These are phyloP conservation scores for Gryllus longicercus DNA, from an alignment of 2,888 invertebrate genomes.

Conservation along the genomic window DNA sequence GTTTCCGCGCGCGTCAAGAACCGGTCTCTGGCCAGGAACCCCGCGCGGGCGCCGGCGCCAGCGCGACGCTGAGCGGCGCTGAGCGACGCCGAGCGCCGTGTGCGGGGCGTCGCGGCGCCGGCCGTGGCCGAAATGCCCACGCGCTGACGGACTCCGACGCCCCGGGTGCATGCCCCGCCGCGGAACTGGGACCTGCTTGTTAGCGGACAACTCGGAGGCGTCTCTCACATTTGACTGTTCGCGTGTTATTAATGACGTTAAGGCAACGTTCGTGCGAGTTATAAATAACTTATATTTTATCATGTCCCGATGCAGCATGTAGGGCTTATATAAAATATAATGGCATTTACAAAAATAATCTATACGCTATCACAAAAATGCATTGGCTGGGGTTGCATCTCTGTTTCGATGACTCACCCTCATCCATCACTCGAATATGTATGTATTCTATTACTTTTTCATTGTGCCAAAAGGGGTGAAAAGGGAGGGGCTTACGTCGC, in stretches of 20 bases:
- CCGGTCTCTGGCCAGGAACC: too few species aligned
- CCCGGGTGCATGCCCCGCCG: too few species aligned
- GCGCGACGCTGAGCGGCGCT: too few species aligned
- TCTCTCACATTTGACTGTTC: not conserved
- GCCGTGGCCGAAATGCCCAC: too few species aligned
- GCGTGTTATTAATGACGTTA: not conserved
- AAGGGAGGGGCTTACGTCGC: not conserved
- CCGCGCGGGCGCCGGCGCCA: too few species aligned
- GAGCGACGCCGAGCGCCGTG: too few species aligned
- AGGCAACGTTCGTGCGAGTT: not conserved
- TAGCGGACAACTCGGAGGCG: too few species aligned
- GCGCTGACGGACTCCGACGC: too few species aligned
- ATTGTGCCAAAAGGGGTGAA: not conserved
- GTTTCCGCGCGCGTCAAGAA: too few species aligned
- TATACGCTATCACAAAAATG: constrained; percentile 17
- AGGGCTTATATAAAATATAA: constrained; percentile 3
- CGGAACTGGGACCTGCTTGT: too few species aligned
- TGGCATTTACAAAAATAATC: constrained; percentile 17
- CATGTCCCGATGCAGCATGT: not conserved
- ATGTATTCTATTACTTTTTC: constrained; percentile 17
- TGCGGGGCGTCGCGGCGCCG: too few species aligned
- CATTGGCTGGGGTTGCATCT: constrained; percentile 2
- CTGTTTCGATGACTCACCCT: constrained; percentile 2
- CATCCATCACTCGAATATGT: constrained; percentile 11
- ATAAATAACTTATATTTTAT: constrained; percentile 17